Evolutionary conservation across 2,113 vertebrate genomes (phyloP).

Genomic region (Aptenodytes forsteri): DNA sequence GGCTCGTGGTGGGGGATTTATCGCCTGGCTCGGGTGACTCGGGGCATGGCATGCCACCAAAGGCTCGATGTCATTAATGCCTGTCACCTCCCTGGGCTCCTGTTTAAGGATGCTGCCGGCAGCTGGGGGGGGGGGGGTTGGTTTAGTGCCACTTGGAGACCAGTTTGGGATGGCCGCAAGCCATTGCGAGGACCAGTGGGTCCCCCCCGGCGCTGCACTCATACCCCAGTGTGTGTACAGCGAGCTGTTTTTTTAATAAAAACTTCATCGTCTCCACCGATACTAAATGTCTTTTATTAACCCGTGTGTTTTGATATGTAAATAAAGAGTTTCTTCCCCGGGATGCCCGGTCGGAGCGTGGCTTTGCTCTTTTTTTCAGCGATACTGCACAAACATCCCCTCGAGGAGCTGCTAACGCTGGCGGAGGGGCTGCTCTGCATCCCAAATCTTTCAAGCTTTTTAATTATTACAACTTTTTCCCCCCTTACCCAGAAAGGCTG

Average conservation of each 20-base stretch:
- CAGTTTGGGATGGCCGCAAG: background rate
- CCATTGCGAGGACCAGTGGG: background rate
- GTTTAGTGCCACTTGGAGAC: background rate
- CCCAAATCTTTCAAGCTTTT: background rate
- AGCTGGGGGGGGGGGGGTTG: too few relatives aligned
- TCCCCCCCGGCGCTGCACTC: background rate
- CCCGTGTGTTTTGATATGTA: background rate
- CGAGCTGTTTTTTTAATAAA: background rate
- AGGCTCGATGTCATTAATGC: background rate
- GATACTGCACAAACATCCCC: background rate
- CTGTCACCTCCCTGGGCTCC: background rate
- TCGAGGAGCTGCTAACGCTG: background rate
- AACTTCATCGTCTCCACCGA: accelerated
- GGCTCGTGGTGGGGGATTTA: background rate
- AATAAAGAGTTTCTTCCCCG: slow-evolving; percentile 6
- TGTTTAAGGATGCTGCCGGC: background rate
- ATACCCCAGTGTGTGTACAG: background rate
- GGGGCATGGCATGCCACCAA: background rate
- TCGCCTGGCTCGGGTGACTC: background rate
- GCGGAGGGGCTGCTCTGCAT: accelerated
- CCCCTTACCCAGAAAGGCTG: accelerated
- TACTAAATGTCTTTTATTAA: background rate
- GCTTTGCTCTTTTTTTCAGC: background rate
- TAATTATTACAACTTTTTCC: background rate
- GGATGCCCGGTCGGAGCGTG: background rate